Evolutionary conservation across 2,888 invertebrate species (phyloP), one percentile per base, ranked within the genome.

Genomic region (Yponomeuta evonymella): DNA sequence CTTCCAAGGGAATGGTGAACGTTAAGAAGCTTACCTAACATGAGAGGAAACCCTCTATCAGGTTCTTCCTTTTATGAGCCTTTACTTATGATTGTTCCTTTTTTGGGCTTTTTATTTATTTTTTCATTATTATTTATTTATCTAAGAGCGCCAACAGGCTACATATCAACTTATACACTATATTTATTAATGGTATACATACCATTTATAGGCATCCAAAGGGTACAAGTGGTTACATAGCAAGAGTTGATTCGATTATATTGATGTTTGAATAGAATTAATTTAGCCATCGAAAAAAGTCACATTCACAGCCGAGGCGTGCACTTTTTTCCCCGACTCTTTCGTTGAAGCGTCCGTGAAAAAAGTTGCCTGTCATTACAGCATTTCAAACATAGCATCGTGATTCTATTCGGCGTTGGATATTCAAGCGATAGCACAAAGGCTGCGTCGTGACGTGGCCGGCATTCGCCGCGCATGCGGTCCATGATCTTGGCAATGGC

Each of bases 401-500:
- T 87, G 86, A 87, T 87, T 83, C 81, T 83, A 84, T 86, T 87
- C 80, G 75, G 76, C 83, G 82, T 83, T 88, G 81, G 82, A 83
- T 86, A 88, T 87, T 81, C 83, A 86, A 87, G 84, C 86, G 87
- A 71, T 72, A 85, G 84, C 84, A 86, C 85, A 86, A 87, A 87
- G 64, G 89, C 88, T 86, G 80, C 83, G 76, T 89, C 89, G 91
- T 91, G 91, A 92, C 91, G 90, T 89, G 91, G 89, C 90, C 90
- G 51, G 51, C 51, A 58, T 91, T 91, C 90, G 90, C 88, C 80
- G 85, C 86, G 87, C 87, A 85, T 84, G 86, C 88, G 83, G 90
- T 85, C 93, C 93, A 90, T 93, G 93, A 93, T 93, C 93, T 93
- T 93, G 93, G 93, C 93, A 93, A 90, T 93, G 93, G 86, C 86